Evolutionary conservation across 1,140 invertebrate species (phyloP).

Genomic region (Capitella teleta): DNA sequence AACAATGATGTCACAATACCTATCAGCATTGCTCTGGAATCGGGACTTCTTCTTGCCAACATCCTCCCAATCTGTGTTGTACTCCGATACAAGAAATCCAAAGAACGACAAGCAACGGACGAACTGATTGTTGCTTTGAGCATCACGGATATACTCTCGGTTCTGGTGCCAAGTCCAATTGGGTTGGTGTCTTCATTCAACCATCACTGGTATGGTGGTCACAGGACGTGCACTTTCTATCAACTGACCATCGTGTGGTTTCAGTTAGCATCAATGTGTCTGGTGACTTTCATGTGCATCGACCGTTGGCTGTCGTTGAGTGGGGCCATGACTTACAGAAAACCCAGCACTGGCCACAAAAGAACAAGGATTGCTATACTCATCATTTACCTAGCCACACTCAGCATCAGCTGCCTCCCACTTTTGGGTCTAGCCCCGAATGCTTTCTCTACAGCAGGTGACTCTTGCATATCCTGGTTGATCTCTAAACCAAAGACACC

Average conservation of each 20-base stretch:
- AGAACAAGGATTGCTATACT: constrained; percentile 15
- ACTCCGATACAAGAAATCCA: too few relatives aligned
- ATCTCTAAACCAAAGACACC: constrained; percentile 10
- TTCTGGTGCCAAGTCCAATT: constrained; percentile 20
- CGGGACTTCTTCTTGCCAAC: too few relatives aligned
- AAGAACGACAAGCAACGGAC: constrained; percentile 16
- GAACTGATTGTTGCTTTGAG: constrained; percentile 21
- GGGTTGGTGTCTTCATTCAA: constrained; percentile 21
- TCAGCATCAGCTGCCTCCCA: constrained; percentile 18
- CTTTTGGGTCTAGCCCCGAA: constrained; percentile 22
- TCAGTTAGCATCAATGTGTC: constrained; percentile 18
- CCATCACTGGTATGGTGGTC: constrained; percentile 22
- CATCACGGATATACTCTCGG: constrained; percentile 24
- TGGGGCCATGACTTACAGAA: constrained; percentile 1
- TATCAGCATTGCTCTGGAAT: too few relatives aligned
- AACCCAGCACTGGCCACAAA: constrained; percentile 7
- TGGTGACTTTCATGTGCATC: constrained; percentile 21
- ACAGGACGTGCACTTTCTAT: constrained; percentile 19
- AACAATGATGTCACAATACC: too few relatives aligned
- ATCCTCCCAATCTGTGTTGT: too few relatives aligned
- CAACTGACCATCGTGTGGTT: constrained; percentile 23
- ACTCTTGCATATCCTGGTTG: constrained; percentile 20
- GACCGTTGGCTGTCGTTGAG: constrained; percentile 12
- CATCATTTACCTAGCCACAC: constrained; percentile 13
- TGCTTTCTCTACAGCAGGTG: constrained; percentile 11